Evolutionary conservation across 1,140 invertebrate genomes (phyloP), one percentile per base, ranked within the genome.

Genomic region (Drosophila mayri): DNA sequence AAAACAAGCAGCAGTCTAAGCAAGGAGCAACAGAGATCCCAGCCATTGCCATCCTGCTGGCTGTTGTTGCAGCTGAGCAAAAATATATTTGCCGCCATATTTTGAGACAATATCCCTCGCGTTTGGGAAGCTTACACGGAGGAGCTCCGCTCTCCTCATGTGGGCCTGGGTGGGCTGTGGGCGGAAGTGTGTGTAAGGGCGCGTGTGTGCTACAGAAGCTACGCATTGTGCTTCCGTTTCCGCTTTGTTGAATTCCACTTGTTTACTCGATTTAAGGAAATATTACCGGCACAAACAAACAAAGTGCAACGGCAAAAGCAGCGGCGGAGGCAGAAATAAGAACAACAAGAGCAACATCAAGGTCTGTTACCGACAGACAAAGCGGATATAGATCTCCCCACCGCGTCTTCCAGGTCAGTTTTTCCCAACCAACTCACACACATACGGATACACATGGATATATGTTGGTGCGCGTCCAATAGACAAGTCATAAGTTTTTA

Each of bases 241-340:
- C 85, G 85, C 85, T 88, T 85, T 88, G 85, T 90, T 88, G 84
- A 90, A 84, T 78, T 88, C 85, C 85, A 88, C 84, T 88, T 88
- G 84, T 88, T 88, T 88, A 88, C 85, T 88, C 84, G 84, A 88
- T 88, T 88, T 88, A 88, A 88, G 85, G 84, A 88, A 90, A 88
- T 88, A 88, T 88, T 88, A 88, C 84, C 85, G 84, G 84, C 81
- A 85, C 85, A 88, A 88, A 84, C 84, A 88, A 88, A 88, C 84
- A 90, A 90, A 90, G 85, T 90, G 81, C 85, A 87, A 46, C 71
- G 59, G 66, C 66, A 65, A 18, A 54, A 16, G 32, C 32, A 38
- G 14, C 52, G 22, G 57, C 58, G 46, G 71, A 64, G 75, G 68
- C 20, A 70, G 59, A n/a, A 85, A 20, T 30, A 55, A 20, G 20